These are phyloP conservation scores for Gnathonemus longibarbis DNA, from an alignment of 2,113 vertebrate species.

Conservation along the genomic window DNA sequence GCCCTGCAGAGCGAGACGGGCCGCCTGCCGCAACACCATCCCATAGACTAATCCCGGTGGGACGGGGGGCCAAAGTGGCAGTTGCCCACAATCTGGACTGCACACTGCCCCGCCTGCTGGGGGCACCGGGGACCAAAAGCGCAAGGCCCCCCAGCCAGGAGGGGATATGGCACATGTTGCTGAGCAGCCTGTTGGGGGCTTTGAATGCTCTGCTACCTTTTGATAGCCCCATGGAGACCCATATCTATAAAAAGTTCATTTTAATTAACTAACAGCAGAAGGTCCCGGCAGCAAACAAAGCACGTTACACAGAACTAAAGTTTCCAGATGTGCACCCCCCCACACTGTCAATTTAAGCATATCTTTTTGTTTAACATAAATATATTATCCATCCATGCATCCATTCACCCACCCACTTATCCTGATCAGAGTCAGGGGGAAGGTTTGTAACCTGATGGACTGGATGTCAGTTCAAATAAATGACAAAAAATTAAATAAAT, in stretches of 20 bases:
- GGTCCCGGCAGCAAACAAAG: not conserved
- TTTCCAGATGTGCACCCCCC: not conserved
- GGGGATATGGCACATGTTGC: not conserved
- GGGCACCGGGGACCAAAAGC: not conserved
- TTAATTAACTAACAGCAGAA: not conserved
- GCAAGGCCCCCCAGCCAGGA: not conserved
- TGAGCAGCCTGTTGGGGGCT: not conserved
- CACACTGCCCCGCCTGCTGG: not conserved
- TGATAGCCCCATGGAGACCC: not conserved
- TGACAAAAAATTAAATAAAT: not conserved
- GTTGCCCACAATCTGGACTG: not conserved
- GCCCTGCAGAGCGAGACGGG: conserved; percentile 15
- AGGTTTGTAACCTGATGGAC: not conserved
- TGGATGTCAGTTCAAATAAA: not conserved
- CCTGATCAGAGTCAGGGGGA: not conserved
- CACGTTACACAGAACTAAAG: not conserved
- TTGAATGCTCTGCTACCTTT: not conserved
- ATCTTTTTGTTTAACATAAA: not conserved
- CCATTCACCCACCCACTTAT: not conserved
- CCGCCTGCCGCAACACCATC: conserved; percentile 5
- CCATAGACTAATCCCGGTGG: conserved; percentile 2
- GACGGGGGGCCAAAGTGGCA: not conserved
- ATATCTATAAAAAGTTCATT: not conserved
- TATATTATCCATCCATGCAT: not conserved
- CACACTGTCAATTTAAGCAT: not conserved